Conservation (phyloP, 1,140 invertebrate genomes). For the Nylanderia fulva region DNA sequence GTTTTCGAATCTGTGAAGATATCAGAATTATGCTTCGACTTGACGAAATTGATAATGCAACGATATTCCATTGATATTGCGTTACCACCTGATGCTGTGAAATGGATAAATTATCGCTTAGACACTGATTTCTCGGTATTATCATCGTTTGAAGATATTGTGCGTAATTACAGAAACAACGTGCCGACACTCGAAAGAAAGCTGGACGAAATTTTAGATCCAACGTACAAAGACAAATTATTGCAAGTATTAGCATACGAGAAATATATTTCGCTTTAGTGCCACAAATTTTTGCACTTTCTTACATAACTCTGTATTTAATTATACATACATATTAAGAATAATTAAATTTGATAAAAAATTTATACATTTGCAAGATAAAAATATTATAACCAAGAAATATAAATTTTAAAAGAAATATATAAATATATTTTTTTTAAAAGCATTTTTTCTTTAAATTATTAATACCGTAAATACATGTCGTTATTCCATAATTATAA, state of each 20-base stretch:
- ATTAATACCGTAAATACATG: not conserved
- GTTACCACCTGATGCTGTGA: slow-evolving; percentile 53
- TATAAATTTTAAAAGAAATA: no score
- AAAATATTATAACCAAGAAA: slow-evolving; percentile 6
- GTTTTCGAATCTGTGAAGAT: slow-evolving; percentile 77
- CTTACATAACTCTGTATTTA: not conserved
- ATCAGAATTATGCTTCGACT: slow-evolving; percentile 67
- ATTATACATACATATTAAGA: not conserved
- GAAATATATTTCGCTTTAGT: slow-evolving; percentile 47
- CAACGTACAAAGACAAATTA: slow-evolving; percentile 77
- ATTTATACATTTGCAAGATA: not conserved
- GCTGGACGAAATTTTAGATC: slow-evolving; percentile 75
- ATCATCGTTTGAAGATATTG: slow-evolving; percentile 63
- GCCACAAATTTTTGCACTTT: not conserved
- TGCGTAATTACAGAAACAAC: slow-evolving; percentile 64
- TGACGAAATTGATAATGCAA: slow-evolving; percentile 60
- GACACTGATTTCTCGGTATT: slow-evolving; percentile 54
- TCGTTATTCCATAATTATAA: not conserved
- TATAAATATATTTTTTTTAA: no score
- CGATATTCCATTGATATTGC: slow-evolving; percentile 51
- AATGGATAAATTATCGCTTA: slow-evolving; percentile 67
- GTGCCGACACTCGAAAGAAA: slow-evolving; percentile 66
- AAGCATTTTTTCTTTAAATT: not conserved
- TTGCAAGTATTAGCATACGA: slow-evolving; percentile 72
- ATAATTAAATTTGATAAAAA: slow-evolving; percentile 10